A percentile compares a stretch with the other conserved stretches of the same genome.
Conservation (phyloP, 2,113 vertebrate genomes). For the Mus pahari region DNA sequence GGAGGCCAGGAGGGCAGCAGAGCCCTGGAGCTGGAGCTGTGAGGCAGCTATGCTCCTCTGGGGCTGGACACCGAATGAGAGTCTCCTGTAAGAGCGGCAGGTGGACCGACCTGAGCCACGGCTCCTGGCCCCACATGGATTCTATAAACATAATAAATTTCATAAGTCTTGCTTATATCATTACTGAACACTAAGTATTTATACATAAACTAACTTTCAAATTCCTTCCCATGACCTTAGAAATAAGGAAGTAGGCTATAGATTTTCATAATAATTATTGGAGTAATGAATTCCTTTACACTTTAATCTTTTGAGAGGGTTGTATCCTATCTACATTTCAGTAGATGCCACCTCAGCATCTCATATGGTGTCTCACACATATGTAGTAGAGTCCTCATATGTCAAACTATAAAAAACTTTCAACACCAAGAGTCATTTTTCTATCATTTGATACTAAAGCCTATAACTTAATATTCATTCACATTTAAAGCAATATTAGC, state of each 20-base stretch:
- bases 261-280: slow-evolving; percentile 23
- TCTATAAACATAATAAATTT: neutral
- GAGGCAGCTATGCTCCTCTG: too few relatives aligned
- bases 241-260: slow-evolving; percentile 61
- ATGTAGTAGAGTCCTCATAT: neutral
- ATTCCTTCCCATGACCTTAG: slow-evolving; percentile 40
- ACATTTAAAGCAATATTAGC: slow-evolving; percentile 64
- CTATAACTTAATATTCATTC: slow-evolving; percentile 51
- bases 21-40: neutral
- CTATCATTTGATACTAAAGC: slow-evolving; percentile 43
- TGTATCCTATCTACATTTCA: slow-evolving; percentile 39
- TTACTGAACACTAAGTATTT: neutral
- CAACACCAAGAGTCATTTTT: slow-evolving; percentile 55
- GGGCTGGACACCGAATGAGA: neutral
- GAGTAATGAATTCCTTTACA: neutral
- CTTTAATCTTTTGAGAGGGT: slow-evolving; percentile 40
- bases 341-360: slow-evolving; percentile 1
- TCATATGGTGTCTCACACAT: neutral
- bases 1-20: neutral
- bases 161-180: neutral
- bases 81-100: neutral
- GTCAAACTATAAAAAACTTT: slow-evolving; percentile 57
- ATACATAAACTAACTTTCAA: neutral
- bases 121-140: neutral
- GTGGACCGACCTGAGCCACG: neutral